Conservation (phyloP, 2,888 invertebrate genomes). For the Ochropacha duplaris region DNA sequence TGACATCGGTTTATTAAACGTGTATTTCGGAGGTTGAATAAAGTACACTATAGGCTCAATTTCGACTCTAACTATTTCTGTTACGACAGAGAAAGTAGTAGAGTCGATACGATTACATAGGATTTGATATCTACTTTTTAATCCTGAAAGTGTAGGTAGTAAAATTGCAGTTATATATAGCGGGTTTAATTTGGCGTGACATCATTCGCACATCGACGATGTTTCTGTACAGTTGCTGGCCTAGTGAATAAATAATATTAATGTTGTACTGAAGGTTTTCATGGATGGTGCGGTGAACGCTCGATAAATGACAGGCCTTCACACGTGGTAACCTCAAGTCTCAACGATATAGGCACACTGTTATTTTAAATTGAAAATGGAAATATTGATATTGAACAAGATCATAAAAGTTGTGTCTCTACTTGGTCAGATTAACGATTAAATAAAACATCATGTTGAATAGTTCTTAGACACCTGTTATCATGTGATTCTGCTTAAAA, state of each 20-base stretch:
- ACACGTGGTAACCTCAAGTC: background rate
- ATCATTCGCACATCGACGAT: too few relatives aligned
- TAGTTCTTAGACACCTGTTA: too few relatives aligned
- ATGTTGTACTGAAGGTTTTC: background rate
- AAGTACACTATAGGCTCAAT: too few relatives aligned
- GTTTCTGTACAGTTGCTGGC: too few relatives aligned
- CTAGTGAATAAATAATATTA: background rate
- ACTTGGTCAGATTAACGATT: background rate
- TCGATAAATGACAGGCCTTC: background rate
- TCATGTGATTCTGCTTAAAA: too few relatives aligned
- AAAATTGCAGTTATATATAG: too few relatives aligned
- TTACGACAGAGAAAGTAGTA: background rate
- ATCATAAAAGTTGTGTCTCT: background rate
- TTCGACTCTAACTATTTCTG: too few relatives aligned
- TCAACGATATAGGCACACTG: background rate
- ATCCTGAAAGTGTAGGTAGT: too few relatives aligned
- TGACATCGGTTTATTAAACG: background rate
- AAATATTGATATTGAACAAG: background rate
- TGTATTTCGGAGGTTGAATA: background rate
- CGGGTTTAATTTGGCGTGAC: too few relatives aligned
- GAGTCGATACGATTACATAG: too few relatives aligned
- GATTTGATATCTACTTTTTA: too few relatives aligned
- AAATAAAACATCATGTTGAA: background rate
- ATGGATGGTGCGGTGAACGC: slow-evolving; percentile 1
- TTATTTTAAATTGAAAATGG: background rate